phyloP scores from a whole-genome alignment of 2,113 vertebrate genomes.

The Laterallus jamaicensis region DNA sequence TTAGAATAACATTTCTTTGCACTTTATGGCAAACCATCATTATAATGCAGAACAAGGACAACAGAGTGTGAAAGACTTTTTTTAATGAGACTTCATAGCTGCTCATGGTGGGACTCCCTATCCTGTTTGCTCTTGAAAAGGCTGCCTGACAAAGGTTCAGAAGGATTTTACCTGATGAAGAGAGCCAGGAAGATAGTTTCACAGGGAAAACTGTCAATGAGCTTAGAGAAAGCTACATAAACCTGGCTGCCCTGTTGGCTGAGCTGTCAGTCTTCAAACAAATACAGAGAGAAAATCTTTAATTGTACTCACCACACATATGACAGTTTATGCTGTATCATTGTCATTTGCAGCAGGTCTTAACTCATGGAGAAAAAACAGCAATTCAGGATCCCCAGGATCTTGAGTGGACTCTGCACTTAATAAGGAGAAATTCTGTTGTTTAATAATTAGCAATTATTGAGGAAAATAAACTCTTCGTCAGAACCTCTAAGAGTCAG shows the following conservation, averaged over 20 bases:
- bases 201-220: slow-evolving; percentile 65
- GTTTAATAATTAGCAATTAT: background rate
- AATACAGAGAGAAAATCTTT: slow-evolving; percentile 37
- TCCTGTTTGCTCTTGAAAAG: slow-evolving; percentile 60
- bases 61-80: slow-evolving; percentile 49
- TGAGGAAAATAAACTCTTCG: background rate
- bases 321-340: slow-evolving; percentile 27
- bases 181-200: slow-evolving; percentile 48
- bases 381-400: background rate
- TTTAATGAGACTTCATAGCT: slow-evolving; percentile 77
- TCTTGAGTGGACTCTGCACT: background rate
- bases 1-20: slow-evolving; percentile 62
- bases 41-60: slow-evolving; percentile 51
- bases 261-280: slow-evolving; percentile 67
- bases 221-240: slow-evolving; percentile 41
- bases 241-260: slow-evolving; percentile 34
- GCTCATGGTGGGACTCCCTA: slow-evolving; percentile 31
- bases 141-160: slow-evolving; percentile 63
- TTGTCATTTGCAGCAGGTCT: background rate
- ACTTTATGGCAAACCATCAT: slow-evolving; percentile 57
- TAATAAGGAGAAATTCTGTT: background rate
- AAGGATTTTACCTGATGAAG: slow-evolving; percentile 59
- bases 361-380: background rate
- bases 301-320: slow-evolving; percentile 42
- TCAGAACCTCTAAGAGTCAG: background rate